Percentiles rank a stretch among this genome's conserved stretches.
Conservation (phyloP, 1,140 invertebrate species). For the Cardiocondyla obscurior region DNA sequence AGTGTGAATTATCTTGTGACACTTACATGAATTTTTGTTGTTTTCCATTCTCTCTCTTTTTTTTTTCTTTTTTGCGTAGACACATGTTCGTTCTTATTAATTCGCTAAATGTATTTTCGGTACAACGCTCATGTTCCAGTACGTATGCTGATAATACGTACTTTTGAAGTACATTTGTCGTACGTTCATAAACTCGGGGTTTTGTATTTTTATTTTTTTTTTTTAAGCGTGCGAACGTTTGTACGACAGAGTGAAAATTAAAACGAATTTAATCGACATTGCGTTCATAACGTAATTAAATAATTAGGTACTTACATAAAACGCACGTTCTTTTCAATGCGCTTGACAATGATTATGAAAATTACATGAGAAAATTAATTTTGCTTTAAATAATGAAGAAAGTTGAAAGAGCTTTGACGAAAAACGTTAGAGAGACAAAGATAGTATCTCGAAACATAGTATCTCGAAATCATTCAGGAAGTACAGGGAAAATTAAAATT, state of each 20-base stretch:
- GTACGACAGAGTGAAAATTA: constrained; percentile 41
- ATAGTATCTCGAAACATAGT: too few relatives aligned
- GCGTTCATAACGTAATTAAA: too few relatives aligned
- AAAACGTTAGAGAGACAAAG: not conserved
- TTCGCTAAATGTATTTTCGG: constrained; percentile 58
- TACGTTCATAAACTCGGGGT: constrained; percentile 47
- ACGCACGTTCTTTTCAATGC: not conserved
- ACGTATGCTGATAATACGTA: constrained; percentile 17
- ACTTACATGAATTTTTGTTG: constrained; percentile 26
- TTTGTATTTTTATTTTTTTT: too few relatives aligned
- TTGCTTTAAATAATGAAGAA: constrained; percentile 2
- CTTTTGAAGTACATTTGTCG: constrained; percentile 52
- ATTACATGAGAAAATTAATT: not conserved
- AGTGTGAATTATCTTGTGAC: constrained; percentile 4
- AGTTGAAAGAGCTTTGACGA: not conserved
- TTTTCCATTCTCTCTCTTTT: constrained; percentile 28
- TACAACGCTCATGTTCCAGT: constrained; percentile 48
- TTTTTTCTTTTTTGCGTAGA: constrained; percentile 17
- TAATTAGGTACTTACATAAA: too few relatives aligned
- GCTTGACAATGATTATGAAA: not conserved
- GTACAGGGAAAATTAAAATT: not conserved
- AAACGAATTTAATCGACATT: not conserved
- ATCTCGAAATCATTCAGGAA: not conserved
- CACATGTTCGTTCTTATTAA: constrained; percentile 19
- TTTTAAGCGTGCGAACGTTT: constrained; percentile 55